Conservation (phyloP, 2,113 vertebrate species). For the Percina caprodes region DNA sequence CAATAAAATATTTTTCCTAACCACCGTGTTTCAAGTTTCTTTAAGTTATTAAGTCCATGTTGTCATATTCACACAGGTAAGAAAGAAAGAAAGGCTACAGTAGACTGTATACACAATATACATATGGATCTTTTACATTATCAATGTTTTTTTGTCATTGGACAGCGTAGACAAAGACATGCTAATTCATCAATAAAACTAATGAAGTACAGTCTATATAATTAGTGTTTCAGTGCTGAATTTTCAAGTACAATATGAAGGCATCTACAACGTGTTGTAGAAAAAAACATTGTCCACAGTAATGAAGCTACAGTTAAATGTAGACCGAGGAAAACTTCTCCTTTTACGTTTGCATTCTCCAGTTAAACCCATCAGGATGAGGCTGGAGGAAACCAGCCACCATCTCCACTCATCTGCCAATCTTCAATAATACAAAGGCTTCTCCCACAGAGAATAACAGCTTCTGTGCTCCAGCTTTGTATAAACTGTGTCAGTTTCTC, state of each 20-base stretch:
- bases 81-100: constrained; percentile 53
- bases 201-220: constrained; percentile 46
- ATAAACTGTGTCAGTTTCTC: neutral
- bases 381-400: constrained; percentile 1
- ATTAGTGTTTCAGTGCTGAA: constrained; percentile 64
- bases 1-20: constrained; percentile 28
- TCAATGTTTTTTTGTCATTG: constrained; percentile 18
- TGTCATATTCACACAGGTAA: constrained; percentile 48
- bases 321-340: neutral
- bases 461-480: neutral
- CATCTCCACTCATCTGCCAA: neutral
- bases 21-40: constrained; percentile 50
- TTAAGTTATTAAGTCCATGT: constrained; percentile 15
- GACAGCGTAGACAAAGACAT: constrained; percentile 45
- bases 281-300: constrained; percentile 55
- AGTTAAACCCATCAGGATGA: constrained; percentile 22
- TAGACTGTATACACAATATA: constrained; percentile 56
- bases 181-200: constrained; percentile 44
- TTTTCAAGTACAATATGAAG: constrained; percentile 77
- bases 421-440: neutral
- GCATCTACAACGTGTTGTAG: constrained; percentile 64
- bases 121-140: constrained; percentile 24
- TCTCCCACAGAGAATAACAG: neutral
- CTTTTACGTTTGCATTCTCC: neutral
- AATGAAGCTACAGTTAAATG: constrained; percentile 63